Conservation (phyloP, 2,888 invertebrate genomes). For the Emesis castigata region DNA sequence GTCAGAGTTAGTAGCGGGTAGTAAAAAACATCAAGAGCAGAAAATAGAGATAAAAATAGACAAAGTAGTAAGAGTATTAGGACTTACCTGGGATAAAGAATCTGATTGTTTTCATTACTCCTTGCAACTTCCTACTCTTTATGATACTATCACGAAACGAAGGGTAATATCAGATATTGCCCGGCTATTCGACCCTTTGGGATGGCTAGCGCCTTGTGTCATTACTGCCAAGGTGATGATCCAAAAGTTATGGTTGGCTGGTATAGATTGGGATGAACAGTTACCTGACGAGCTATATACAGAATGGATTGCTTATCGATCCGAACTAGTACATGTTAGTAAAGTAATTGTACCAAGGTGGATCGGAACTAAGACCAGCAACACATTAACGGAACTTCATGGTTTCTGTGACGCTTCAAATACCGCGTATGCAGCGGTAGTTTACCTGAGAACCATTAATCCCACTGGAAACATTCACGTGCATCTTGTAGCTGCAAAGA, state of each 20-base stretch:
- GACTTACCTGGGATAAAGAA: constrained; percentile 61
- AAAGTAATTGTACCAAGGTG: constrained; percentile 48
- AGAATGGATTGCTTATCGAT: constrained; percentile 42
- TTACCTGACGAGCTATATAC: constrained; percentile 25
- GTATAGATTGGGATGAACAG: constrained; percentile 55
- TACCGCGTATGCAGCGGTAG: constrained; percentile 52
- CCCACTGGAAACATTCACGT: constrained; percentile 9
- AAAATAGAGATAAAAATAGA: neutral
- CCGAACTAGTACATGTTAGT: constrained; percentile 26
- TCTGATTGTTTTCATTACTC: constrained; percentile 58
- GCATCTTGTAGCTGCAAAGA: constrained; percentile 51
- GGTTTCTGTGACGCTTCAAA: constrained; percentile 59
- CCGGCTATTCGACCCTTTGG: constrained; percentile 65
- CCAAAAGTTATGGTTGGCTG: constrained; percentile 54
- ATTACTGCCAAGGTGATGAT: constrained; percentile 55
- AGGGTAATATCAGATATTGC: constrained; percentile 63
- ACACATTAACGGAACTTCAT: constrained; percentile 44
- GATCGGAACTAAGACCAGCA: constrained; percentile 13
- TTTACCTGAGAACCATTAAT: constrained; percentile 45
- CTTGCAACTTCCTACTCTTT: constrained; percentile 31
- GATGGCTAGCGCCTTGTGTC: constrained; percentile 65
- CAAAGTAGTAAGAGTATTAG: constrained; percentile 49
- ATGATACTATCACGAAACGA: constrained; percentile 54
- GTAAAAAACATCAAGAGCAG: neutral
- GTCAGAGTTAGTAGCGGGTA: neutral